Percentiles rank a stretch among this genome's conserved stretches.
These are phyloP conservation scores for Diglossa cyanea DNA, from an alignment of 2,797 vertebrate genomes.

Conservation along the genomic window DNA sequence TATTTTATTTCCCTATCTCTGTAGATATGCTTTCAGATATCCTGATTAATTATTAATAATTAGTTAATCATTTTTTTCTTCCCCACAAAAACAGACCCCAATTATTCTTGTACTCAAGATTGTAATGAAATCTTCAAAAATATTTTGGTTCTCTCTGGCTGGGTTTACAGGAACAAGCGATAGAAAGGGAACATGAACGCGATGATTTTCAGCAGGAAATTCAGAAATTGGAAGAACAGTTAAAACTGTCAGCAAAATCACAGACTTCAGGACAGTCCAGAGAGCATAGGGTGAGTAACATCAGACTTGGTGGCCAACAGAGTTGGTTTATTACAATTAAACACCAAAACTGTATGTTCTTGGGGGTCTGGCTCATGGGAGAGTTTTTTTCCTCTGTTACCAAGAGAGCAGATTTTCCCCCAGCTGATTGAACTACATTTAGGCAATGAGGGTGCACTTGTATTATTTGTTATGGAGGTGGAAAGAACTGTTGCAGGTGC, in stretches of 20 bases:
- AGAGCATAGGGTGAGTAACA: slow-evolving; percentile 64
- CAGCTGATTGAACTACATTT: neutral
- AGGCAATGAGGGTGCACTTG: neutral
- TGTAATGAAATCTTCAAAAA: neutral
- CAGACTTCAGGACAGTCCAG: slow-evolving; percentile 51
- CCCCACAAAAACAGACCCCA: neutral
- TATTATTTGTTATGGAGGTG: rapidly evolving
- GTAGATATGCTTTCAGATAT: neutral
- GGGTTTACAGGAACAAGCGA: slow-evolving; percentile 85
- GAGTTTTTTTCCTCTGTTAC: neutral
- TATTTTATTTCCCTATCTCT: neutral
- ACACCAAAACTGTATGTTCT: neutral
- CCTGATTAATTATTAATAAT: neutral
- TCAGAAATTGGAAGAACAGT: slow-evolving; percentile 83
- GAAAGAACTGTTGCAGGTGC: neutral
- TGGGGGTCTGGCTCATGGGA: neutral
- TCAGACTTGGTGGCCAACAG: no score
- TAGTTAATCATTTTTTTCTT: neutral
- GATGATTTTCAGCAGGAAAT: slow-evolving; percentile 99
- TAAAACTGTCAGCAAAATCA: slow-evolving; percentile 73
- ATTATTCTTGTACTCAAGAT: neutral
- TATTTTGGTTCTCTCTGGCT: neutral
- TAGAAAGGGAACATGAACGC: slow-evolving; percentile 94
- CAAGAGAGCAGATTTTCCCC: neutral
- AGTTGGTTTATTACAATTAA: neutral